phyloP scores from a whole-genome alignment of 1,140 invertebrate species.

The Panulirus ornatus region DNA sequence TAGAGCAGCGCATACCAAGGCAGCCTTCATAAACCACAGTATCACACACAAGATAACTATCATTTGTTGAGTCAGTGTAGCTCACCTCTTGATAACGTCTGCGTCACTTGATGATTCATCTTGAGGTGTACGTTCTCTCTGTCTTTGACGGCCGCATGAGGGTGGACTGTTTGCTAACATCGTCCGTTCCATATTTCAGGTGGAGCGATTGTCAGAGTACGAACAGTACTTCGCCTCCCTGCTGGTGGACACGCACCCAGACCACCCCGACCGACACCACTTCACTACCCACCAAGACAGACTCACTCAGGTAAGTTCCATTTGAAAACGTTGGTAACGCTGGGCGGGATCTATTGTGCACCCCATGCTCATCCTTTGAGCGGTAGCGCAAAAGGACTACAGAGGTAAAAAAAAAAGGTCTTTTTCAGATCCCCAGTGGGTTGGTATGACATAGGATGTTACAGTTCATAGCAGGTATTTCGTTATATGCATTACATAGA shows the following conservation, averaged over 20 bases:
- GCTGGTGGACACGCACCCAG: constrained; percentile 71
- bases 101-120: neutral
- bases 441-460: too few species aligned
- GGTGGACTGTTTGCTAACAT: too few species aligned
- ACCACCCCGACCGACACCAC: constrained; percentile 72
- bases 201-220: constrained; percentile 72
- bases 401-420: too few species aligned
- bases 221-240: constrained; percentile 74
- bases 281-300: constrained; percentile 64
- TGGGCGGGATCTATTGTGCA: too few species aligned
- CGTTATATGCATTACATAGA: too few species aligned
- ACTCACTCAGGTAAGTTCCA: constrained; percentile 63
- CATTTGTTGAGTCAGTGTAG: neutral
- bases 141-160: neutral
- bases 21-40: too few species aligned
- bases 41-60: neutral
- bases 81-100: neutral
- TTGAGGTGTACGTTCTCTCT: neutral
- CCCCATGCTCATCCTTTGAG: too few species aligned
- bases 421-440: too few species aligned
- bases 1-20: too few species aligned
- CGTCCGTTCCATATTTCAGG: constrained; percentile 46
- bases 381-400: too few species aligned
- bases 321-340: too few species aligned
- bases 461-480: too few species aligned